These are phyloP conservation scores for Orchestia grillus DNA, from an alignment of 1,140 invertebrate genomes.

Conservation along the genomic window DNA sequence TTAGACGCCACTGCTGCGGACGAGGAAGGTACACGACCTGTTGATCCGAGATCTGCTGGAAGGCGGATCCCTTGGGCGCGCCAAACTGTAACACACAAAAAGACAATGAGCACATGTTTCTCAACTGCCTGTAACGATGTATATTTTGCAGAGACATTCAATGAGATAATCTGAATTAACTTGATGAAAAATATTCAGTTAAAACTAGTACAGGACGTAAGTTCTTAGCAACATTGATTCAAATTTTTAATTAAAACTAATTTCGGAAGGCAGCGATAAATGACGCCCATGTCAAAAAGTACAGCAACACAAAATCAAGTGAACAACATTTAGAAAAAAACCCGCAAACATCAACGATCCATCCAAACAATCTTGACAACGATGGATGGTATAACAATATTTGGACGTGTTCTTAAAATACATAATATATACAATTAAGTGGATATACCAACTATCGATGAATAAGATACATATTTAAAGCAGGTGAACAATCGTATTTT, in stretches of 20 bases:
- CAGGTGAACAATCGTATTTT: neutral
- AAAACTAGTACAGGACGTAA: neutral
- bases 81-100: conserved; percentile 66
- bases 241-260: neutral
- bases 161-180: neutral
- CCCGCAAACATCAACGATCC: neutral
- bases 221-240: neutral
- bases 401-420: neutral
- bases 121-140: neutral
- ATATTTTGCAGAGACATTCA: neutral
- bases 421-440: neutral
- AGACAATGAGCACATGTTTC: neutral
- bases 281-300: neutral
- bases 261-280: neutral
- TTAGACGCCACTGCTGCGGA: conserved; percentile 67
- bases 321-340: neutral
- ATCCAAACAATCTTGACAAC: neutral
- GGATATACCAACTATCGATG: neutral
- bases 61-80: conserved; percentile 68
- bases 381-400: neutral
- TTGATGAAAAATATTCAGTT: neutral
- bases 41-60: conserved; percentile 64
- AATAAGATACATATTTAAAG: neutral
- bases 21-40: conserved; percentile 65
- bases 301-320: neutral